A percentile compares a stretch with the other conserved stretches of the same genome.
These are phyloP conservation scores for Frankliniella fusca DNA, from an alignment of 2,888 invertebrate genomes.

Conservation along the genomic window DNA sequence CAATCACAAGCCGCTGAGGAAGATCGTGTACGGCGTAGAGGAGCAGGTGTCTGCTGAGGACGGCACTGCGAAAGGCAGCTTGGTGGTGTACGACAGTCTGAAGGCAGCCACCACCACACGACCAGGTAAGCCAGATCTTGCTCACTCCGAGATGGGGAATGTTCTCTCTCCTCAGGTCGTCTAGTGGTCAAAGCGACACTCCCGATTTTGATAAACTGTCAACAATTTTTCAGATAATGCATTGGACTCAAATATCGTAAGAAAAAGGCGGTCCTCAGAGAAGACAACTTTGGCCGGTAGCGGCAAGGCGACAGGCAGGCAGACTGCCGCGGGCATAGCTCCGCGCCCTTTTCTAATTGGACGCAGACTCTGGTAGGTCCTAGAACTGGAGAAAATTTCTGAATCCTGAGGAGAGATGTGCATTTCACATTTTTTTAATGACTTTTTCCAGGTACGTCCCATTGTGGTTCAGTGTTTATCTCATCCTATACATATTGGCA, in stretches of 20 bases:
- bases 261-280: not conserved
- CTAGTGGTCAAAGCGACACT: no score
- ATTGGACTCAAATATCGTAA: not conserved
- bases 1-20: not conserved
- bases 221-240: no score
- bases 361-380: not conserved
- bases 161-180: no score
- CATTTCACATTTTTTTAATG: not conserved
- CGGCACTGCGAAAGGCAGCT: not conserved
- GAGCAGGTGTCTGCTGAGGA: not conserved
- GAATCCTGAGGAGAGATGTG: no score
- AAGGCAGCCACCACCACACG: not conserved
- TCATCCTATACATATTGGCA: not conserved
- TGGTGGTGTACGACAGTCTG: not conserved
- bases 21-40: constrained; percentile 1
- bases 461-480: not conserved
- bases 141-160: no score
- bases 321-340: not conserved
- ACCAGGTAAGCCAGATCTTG: no score
- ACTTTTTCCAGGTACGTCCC: constrained; percentile 2
- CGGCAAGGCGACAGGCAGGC: not conserved
- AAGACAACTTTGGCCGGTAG: not conserved
- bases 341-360: not conserved
- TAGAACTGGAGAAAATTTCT: not conserved
- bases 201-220: no score